Evolutionary conservation across 2,888 invertebrate genomes (phyloP).

Genomic region (Drosophila lutescens): DNA sequence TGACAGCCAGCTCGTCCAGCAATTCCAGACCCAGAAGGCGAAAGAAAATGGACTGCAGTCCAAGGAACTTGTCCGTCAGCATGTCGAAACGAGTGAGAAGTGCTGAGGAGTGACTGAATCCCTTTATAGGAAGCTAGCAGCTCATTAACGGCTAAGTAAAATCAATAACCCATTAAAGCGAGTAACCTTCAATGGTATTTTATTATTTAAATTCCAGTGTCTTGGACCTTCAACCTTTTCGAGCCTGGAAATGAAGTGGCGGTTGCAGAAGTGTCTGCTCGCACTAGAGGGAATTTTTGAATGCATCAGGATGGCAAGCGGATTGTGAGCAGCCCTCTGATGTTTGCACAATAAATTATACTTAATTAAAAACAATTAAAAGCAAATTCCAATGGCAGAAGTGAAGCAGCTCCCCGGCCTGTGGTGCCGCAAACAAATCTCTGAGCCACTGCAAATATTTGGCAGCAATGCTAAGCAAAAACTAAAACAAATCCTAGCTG

Average conservation of each 20-base stretch:
- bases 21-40: constrained; percentile 33
- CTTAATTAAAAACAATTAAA: constrained; percentile 82
- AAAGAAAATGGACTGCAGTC: constrained; percentile 36
- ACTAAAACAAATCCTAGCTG: constrained; percentile 68
- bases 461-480: constrained; percentile 61
- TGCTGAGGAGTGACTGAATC: background rate
- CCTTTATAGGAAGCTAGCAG: constrained; percentile 10
- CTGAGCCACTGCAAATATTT: constrained; percentile 67
- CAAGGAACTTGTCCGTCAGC: constrained; percentile 53
- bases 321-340: constrained; percentile 1
- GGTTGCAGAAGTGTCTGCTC: background rate
- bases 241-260: background rate
- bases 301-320: constrained; percentile 12
- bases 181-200: constrained; percentile 1
- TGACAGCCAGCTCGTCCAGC: background rate
- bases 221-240: background rate
- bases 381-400: constrained; percentile 72
- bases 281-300: background rate
- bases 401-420: constrained; percentile 17
- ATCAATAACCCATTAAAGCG: constrained; percentile 27
- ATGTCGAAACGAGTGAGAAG: constrained; percentile 26
- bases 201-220: constrained; percentile 19
- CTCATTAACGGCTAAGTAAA: constrained; percentile 27
- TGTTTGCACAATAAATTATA: constrained; percentile 78
- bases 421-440: constrained; percentile 47